Evolutionary conservation across 2,888 invertebrate species (phyloP).

Genomic region (Spilosoma lubricipeda): DNA sequence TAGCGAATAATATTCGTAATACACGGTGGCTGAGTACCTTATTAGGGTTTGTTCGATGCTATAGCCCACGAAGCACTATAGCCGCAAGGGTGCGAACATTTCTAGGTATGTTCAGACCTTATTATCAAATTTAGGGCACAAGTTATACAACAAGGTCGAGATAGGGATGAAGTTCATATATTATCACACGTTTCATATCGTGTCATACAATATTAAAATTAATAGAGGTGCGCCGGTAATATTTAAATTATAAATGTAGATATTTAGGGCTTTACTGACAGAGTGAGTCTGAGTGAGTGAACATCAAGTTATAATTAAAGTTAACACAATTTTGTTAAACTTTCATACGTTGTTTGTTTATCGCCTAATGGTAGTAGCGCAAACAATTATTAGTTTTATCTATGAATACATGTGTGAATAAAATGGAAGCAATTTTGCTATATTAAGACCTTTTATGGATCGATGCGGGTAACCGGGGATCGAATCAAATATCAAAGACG

Average conservation of each 20-base stretch:
- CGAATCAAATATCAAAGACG: too few relatives aligned
- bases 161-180: not conserved
- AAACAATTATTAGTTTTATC: not conserved
- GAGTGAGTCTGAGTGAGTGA: not conserved
- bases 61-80: too few relatives aligned
- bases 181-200: constrained; percentile 10
- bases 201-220: constrained; percentile 3
- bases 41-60: constrained; percentile 34
- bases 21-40: constrained; percentile 26
- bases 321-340: constrained; percentile 14
- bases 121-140: constrained; percentile 17
- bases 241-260: constrained; percentile 6
- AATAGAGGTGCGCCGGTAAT: not conserved
- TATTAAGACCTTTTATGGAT: not conserved
- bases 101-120: constrained; percentile 18
- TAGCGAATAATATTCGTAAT: constrained; percentile 31
- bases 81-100: constrained; percentile 7
- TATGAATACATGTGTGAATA: not conserved
- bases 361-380: not conserved
- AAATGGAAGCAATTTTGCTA: not conserved
- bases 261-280: not conserved
- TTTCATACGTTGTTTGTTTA: constrained; percentile 14
- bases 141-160: not conserved
- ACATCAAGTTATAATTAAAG: constrained; percentile 13
- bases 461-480: too few relatives aligned